Base-by-base conservation (phyloP, 2,888 invertebrate genomes). In the Drosophila meridionalis region DNA sequence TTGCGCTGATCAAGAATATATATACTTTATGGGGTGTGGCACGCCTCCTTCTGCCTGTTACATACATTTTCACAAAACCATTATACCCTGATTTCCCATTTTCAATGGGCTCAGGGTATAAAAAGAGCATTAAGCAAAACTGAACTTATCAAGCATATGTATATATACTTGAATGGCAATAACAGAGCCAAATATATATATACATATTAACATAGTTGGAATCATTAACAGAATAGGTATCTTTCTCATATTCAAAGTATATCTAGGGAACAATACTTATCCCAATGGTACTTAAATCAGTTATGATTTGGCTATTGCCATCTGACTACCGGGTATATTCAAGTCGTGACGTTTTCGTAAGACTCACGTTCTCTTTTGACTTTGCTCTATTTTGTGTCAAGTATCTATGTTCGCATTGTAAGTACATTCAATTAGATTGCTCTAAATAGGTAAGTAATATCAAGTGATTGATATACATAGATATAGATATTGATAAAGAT, bases 371-470 rank as follows among this genome's bases (percentile, higher is more conserved):
- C 4, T 28, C 47, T 12, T 12, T 28, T 6, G 38, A n/a, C n/a
- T 32, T 14, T 38, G 53, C 53, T 8, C 28, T 28, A 30, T 26
- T 42, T 5, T 5, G 28, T 50, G 65, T 65, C 34, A 65, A 64
- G 34, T 65, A 64, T 2, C n/a, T 47, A 11, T 36, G 26, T 9
- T 4, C 4, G 12, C 12, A 36, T 43, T 43, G n/a, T 26, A 20
- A 59, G 60, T 28, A 4, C 12, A 32, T 20, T 4, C 26, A 34
- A 34, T n/a, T 12, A 11, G 11, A 12, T 42, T 43, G 57, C 20
- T 43, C 43, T 20, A 30, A 42, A 42, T 56, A 11, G 30, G 34
- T 3, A 11, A n/a, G n/a, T 50, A 1, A 50, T n/a, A 9, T 28
- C 12, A 55, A 28, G 28, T 5, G 14, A 40, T 55, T 38, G 38